phyloP scores from a whole-genome alignment of 2,888 invertebrate species.

The Coelopa pilipes region DNA sequence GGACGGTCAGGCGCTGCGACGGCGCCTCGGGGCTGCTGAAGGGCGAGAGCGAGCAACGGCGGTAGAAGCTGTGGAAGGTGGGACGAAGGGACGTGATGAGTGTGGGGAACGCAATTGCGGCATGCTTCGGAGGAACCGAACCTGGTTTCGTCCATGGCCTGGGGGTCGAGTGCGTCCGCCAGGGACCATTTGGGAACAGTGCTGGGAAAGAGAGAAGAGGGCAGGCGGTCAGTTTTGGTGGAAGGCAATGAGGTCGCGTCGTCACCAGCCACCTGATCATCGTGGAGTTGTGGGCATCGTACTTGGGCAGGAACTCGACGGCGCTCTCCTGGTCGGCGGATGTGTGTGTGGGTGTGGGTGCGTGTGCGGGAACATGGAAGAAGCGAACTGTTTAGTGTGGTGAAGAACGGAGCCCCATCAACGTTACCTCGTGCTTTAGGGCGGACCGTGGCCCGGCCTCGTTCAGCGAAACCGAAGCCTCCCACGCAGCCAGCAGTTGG shows the following conservation, averaged over 20 bases:
- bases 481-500: slow-evolving; percentile 48
- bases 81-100: neutral
- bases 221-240: neutral
- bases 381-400: too few relatives aligned
- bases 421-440: slow-evolving; percentile 40
- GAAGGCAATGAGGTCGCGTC: too few relatives aligned
- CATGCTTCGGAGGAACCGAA: neutral
- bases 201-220: neutral
- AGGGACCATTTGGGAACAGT: too few relatives aligned
- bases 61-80: slow-evolving; percentile 33
- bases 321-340: slow-evolving; percentile 40
- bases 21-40: slow-evolving; percentile 43
- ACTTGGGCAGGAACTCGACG: slow-evolving; percentile 37
- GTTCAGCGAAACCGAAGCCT: slow-evolving; percentile 45
- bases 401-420: too few relatives aligned
- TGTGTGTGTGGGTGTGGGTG: neutral
- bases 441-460: slow-evolving; percentile 38
- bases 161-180: neutral
- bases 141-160: neutral
- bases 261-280: slow-evolving; percentile 38
- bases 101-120: neutral
- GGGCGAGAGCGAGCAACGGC: slow-evolving; percentile 36
- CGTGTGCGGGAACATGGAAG: too few relatives aligned
- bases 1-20: slow-evolving; percentile 38
- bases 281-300: slow-evolving; percentile 44